Percentiles rank a stretch among this genome's conserved stretches.
phyloP scores from a whole-genome alignment of 1,140 invertebrate species.

The Popillia japonica region DNA sequence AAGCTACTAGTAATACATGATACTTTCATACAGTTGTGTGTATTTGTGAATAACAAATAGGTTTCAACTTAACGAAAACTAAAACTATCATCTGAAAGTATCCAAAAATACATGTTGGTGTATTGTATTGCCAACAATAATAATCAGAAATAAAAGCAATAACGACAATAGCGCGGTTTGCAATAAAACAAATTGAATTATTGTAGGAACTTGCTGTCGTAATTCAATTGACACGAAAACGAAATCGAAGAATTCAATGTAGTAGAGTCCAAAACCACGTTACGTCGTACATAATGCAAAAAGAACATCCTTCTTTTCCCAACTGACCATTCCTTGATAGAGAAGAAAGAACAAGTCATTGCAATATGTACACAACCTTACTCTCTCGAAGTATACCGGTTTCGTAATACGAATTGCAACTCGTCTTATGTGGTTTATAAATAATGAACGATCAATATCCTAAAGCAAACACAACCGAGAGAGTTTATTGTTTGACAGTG shows the following conservation, averaged over 20 bases:
- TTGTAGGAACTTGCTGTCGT: no score
- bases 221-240: not conserved
- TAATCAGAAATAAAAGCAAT: no score
- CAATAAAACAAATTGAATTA: no score
- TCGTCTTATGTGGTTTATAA: conserved; percentile 1
- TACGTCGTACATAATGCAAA: not conserved
- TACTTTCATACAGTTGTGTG: no score
- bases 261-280: not conserved
- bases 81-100: no score
- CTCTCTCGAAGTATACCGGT: not conserved
- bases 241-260: not conserved
- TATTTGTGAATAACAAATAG: no score
- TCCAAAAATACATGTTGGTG: no score
- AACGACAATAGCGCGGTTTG: no score
- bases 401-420: not conserved
- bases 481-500: conserved; percentile 31
- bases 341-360: not conserved
- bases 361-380: not conserved
- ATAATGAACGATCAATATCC: conserved; percentile 29
- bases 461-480: conserved; percentile 10
- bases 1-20: no score
- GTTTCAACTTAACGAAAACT: no score
- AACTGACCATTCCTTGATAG: not conserved
- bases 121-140: no score
- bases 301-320: conserved; percentile 25